Conservation (phyloP, 2,797 vertebrate genomes). For the Crax fasciolata region DNA sequence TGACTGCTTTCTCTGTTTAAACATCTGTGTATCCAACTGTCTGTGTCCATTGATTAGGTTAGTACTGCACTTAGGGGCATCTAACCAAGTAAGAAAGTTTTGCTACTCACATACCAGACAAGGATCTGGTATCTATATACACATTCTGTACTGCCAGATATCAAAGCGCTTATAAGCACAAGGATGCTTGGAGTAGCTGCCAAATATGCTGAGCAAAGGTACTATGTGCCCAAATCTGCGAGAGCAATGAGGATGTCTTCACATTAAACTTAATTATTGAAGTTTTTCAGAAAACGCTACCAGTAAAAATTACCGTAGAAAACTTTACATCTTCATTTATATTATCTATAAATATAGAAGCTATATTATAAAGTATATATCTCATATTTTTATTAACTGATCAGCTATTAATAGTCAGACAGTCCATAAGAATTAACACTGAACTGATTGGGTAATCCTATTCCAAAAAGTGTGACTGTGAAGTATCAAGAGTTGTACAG, state of each 20-base stretch:
- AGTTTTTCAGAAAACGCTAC: slow-evolving; percentile 31
- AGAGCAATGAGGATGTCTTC: background rate
- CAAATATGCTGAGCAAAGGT: background rate
- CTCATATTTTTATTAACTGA: background rate
- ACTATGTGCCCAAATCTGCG: background rate
- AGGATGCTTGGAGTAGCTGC: background rate
- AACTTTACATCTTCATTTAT: background rate
- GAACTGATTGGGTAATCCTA: background rate
- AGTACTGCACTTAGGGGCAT: background rate
- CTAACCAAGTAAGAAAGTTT: background rate
- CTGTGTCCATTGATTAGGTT: background rate
- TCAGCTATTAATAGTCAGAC: background rate
- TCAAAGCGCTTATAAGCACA: background rate
- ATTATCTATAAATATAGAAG: background rate
- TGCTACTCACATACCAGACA: background rate
- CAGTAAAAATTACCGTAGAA: slow-evolving; percentile 2
- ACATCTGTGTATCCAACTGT: background rate
- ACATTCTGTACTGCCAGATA: background rate
- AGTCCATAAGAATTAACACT: background rate
- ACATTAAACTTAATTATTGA: background rate
- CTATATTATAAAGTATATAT: background rate
- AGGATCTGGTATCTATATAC: background rate
- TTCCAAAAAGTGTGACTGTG: background rate
- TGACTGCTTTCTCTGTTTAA: background rate
- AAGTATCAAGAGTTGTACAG: background rate